Base-by-base conservation (phyloP, 2,888 invertebrate species). In the Drosophila emarginata region DNA sequence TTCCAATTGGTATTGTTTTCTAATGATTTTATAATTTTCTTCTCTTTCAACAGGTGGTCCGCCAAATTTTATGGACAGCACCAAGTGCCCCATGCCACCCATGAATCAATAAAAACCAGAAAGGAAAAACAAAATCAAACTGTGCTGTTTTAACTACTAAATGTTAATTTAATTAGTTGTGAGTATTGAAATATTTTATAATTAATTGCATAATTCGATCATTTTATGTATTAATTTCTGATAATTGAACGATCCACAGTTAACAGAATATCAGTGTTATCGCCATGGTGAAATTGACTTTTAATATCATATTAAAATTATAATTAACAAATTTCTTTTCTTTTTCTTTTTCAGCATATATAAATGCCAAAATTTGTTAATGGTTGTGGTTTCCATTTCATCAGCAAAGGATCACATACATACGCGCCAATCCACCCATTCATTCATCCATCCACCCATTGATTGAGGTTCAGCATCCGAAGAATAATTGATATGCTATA, bases 61-160 rank as follows among this genome's bases (percentile, higher is more conserved):
- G 69, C 77, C 90, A 78, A 88, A 83, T 67, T 87, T 87, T 78
- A 87, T 89, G 78, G 88, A 88, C 78, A 88, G 82, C 80, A 80
- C 86, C 58, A 88, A 89, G 86, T 89, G 90, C 60, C 90, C 89
- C 70, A 90, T 90, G 89, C 87, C 90, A 77, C 89, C 90, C 64
- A 89, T 90, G 88, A 89, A 89, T 80, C 89, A 90, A 87, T 90
- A 83, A 65, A 15, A 45, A 18, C 45, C 45, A 21, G 18, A 45
- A 45, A 21, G 11, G 12, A 45, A 21, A 45, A 45, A 59, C 18
- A n/a, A 51, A 89, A 86, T 88, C 77, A 78, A 82, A 78, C 71
- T 74, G 76, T 80, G 86, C 79, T 75, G 81, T 83, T 83, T 83
- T 72, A 82, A 78, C 86, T 67, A 72, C 74, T 79, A 70, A 72